A percentile compares a stretch with the other conserved stretches of the same genome.
Conservation (phyloP, 2,113 vertebrate species). For the Gobius niger region DNA sequence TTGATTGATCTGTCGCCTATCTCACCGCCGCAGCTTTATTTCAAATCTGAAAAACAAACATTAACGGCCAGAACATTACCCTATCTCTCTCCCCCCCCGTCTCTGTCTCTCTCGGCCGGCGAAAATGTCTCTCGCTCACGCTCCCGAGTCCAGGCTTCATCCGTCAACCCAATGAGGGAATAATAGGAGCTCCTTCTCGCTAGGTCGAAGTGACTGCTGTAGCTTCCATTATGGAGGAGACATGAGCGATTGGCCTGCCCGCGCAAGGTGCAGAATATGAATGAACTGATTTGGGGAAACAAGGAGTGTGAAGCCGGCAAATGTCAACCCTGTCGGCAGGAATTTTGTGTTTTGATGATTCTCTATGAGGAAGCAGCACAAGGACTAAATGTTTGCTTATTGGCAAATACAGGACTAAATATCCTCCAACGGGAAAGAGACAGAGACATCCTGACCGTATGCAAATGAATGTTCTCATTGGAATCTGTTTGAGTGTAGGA, state of each 20-base stretch:
- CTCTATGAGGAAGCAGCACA: background rate
- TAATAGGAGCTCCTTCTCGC: conserved; percentile 63
- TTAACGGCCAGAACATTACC: conserved; percentile 50
- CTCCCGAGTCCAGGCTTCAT: conserved; percentile 62
- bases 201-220: conserved; percentile 62
- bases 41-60: conserved; percentile 71
- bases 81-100: conserved; percentile 37
- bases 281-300: conserved; percentile 45
- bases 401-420: no score
- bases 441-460: no score
- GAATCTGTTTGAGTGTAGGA: no score
- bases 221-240: conserved; percentile 60
- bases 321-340: conserved; percentile 18
- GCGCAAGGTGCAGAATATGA: conserved; percentile 54
- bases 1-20: conserved; percentile 63
- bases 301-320: conserved; percentile 27
- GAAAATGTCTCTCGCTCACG: conserved; percentile 17
- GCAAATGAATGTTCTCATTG: no score
- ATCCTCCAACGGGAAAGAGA: no score
- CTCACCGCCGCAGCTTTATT: conserved; percentile 57
- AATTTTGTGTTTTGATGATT: conserved; percentile 1
- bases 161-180: conserved; percentile 65
- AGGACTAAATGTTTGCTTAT: no score
- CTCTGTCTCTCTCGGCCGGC: conserved; percentile 14
- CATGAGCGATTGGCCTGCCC: conserved; percentile 59